phyloP scores from a whole-genome alignment of 2,888 invertebrate genomes.

The Bellardia bayeri region DNA sequence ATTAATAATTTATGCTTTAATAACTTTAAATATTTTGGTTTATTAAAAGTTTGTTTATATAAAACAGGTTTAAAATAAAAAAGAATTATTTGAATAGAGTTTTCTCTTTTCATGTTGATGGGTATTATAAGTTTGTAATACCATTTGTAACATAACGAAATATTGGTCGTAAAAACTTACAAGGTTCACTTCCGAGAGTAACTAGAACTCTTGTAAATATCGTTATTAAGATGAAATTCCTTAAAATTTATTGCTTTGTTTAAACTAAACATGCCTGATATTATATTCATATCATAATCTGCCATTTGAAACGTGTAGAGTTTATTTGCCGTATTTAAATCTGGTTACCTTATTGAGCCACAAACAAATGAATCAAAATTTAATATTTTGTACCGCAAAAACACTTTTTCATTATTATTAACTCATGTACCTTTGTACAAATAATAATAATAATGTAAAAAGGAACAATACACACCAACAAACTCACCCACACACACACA shows the following conservation, averaged over 20 bases:
- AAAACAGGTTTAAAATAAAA: too few species aligned
- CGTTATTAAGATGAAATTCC: too few species aligned
- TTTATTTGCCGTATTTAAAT: constrained; percentile 27
- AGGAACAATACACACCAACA: constrained; percentile 30
- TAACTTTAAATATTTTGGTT: too few species aligned
- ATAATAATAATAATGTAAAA: constrained; percentile 60
- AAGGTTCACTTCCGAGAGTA: too few species aligned
- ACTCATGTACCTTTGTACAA: constrained; percentile 60
- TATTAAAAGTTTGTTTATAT: too few species aligned
- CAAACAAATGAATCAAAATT: constrained; percentile 42
- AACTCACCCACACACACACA: constrained; percentile 12
- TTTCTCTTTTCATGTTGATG: too few species aligned
- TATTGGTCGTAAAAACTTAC: too few species aligned
- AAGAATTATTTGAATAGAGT: too few species aligned
- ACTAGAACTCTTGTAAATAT: too few species aligned
- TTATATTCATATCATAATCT: neutral
- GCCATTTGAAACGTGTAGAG: neutral
- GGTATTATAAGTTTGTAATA: too few species aligned
- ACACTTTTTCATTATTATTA: constrained; percentile 64
- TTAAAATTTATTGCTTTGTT: neutral
- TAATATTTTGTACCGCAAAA: constrained; percentile 32
- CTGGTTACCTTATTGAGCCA: constrained; percentile 3
- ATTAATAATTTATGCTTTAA: too few species aligned
- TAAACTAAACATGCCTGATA: neutral
- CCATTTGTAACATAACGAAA: too few species aligned